phyloP scores from a whole-genome alignment of 2,797 vertebrate genomes.

The Syngnathus rostellatus region DNA sequence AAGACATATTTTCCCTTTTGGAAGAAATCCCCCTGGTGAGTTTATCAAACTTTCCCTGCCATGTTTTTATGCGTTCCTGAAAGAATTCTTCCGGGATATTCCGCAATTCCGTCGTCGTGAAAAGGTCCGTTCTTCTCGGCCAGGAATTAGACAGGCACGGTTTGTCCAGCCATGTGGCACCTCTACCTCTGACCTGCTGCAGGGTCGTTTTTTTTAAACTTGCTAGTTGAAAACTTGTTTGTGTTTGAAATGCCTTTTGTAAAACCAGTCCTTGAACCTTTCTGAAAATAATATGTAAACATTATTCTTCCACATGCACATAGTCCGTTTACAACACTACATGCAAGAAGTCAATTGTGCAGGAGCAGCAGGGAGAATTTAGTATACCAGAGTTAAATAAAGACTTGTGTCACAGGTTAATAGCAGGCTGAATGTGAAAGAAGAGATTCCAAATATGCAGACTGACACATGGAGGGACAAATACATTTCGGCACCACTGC shows the following conservation, averaged over 20 bases:
- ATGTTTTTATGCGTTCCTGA: neutral
- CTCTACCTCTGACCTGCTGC: too few relatives aligned
- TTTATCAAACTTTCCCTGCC: neutral
- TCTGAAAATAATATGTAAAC: too few relatives aligned
- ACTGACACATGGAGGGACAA: neutral
- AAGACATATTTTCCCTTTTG: neutral
- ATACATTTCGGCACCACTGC: slow-evolving; percentile 4
- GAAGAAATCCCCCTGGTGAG: neutral
- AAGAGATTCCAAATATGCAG: neutral
- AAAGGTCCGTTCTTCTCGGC: too few relatives aligned
- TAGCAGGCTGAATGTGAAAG: neutral
- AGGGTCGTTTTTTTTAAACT: too few relatives aligned
- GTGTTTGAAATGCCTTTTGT: too few relatives aligned
- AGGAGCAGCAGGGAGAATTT: slow-evolving; percentile 13
- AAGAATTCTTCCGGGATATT: too few relatives aligned
- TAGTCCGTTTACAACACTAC: neutral
- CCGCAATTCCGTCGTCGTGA: too few relatives aligned
- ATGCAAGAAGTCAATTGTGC: neutral
- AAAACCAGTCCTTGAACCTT: too few relatives aligned
- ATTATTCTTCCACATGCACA: too few relatives aligned
- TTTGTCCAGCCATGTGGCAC: too few relatives aligned
- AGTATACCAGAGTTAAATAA: slow-evolving; percentile 5
- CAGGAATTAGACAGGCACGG: too few relatives aligned
- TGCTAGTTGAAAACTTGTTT: too few relatives aligned
- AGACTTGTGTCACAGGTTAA: slow-evolving; percentile 5